These are phyloP conservation scores for Liasis olivaceus DNA, from an alignment of 2,797 vertebrate genomes.

Conservation along the genomic window DNA sequence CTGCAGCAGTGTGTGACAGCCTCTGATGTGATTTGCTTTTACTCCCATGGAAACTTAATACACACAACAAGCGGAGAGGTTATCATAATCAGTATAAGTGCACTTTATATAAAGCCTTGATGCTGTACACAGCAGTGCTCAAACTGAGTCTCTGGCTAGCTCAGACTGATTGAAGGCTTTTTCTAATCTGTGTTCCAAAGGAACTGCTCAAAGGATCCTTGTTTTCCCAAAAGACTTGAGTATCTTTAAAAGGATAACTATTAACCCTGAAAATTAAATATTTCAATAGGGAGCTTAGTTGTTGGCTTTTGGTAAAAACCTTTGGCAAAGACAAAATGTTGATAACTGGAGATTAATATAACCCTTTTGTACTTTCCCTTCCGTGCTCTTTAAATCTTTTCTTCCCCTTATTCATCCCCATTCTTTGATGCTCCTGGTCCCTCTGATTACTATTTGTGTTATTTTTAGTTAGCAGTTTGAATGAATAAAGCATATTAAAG, in stretches of 20 bases:
- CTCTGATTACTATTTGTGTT: conserved; percentile 29
- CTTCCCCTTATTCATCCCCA: neutral
- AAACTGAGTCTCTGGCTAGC: neutral
- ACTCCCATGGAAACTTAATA: neutral
- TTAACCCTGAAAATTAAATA: conserved; percentile 33
- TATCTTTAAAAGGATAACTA: conserved; percentile 25
- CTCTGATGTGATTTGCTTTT: neutral
- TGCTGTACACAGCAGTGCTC: neutral
- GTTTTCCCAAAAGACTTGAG: neutral
- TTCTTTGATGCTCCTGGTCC: conserved; percentile 2
- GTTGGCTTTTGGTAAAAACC: neutral
- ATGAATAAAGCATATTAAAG: neutral
- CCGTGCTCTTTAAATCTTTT: neutral
- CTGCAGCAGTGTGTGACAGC: neutral
- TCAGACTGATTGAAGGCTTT: fast-evolving
- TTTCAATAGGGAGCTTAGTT: conserved; percentile 12
- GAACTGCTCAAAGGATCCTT: neutral
- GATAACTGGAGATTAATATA: conserved; percentile 26
- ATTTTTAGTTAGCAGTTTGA: conserved; percentile 8
- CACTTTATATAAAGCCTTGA: conserved; percentile 12
- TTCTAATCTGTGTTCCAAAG: neutral
- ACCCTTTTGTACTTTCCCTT: neutral
- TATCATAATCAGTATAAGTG: conserved; percentile 21
- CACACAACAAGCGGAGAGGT: neutral
- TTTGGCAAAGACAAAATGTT: conserved; percentile 5